Conservation (phyloP, 2,888 invertebrate genomes). For the Drepanosiphum platanoidis region DNA sequence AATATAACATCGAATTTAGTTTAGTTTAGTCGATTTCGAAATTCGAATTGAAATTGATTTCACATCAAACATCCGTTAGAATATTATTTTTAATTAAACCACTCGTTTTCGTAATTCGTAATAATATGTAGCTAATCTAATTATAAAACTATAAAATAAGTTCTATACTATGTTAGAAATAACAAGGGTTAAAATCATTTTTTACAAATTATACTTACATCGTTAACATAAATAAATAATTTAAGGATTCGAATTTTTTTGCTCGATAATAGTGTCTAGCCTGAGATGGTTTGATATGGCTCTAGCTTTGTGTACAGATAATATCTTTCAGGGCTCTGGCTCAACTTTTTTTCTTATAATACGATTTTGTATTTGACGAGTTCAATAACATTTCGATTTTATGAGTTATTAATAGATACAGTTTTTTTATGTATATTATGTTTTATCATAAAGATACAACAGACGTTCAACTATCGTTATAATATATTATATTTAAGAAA, state of each 20-base stretch:
- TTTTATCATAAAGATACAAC: too few relatives aligned
- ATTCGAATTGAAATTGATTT: not conserved
- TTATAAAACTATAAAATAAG: not conserved
- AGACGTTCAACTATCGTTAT: too few relatives aligned
- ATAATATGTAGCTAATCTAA: not conserved
- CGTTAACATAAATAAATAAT: not conserved
- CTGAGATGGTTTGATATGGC: not conserved
- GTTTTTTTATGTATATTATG: too few relatives aligned
- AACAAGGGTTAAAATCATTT: not conserved
- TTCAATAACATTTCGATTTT: too few relatives aligned
- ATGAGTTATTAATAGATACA: too few relatives aligned
- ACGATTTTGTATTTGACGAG: too few relatives aligned
- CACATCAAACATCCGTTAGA: not conserved
- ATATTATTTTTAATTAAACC: not conserved
- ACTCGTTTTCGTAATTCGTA: not conserved
- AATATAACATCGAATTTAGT: too few relatives aligned
- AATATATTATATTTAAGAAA: too few relatives aligned
- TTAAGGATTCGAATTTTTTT: not conserved
- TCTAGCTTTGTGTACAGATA: not conserved
- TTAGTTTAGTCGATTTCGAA: not conserved
- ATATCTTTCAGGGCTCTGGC: not conserved
- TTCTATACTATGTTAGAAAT: not conserved
- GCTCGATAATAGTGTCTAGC: not conserved
- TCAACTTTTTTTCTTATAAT: not conserved
- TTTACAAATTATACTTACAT: not conserved